A percentile compares a stretch with the other conserved stretches of the same genome.
Evolutionary conservation across 2,113 vertebrate genomes (phyloP).

Genomic region (Eupsittula cactorum): DNA sequence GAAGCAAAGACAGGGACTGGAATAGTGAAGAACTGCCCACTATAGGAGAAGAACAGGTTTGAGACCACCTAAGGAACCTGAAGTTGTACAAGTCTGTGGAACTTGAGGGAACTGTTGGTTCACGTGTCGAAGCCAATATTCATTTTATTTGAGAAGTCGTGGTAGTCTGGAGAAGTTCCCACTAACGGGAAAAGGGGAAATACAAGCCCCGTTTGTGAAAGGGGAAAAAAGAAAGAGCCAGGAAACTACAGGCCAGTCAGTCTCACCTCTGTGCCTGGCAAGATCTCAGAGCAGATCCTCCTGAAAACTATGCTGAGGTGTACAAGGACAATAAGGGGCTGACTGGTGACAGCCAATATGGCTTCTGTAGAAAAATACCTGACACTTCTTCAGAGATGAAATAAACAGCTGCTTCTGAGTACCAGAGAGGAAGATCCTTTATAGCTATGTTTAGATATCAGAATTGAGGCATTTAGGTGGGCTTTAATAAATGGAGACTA

Average conservation of each 20-base stretch:
- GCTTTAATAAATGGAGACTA: neutral
- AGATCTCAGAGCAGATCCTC: neutral
- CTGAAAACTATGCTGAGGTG: neutral
- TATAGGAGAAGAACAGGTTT: neutral
- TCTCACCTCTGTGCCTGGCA: neutral
- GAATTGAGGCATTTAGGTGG: neutral
- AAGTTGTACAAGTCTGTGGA: neutral
- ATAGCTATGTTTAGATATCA: neutral
- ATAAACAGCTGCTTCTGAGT: neutral
- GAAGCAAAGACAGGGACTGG: neutral
- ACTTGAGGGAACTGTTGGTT: neutral
- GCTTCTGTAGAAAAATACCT: neutral
- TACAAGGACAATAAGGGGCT: neutral
- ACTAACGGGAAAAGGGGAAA: neutral
- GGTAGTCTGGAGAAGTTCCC: neutral
- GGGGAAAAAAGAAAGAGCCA: neutral
- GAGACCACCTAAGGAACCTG: neutral
- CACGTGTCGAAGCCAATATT: neutral
- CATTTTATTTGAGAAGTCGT: neutral
- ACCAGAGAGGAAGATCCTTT: neutral
- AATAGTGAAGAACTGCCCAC: neutral
- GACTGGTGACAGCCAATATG: neutral
- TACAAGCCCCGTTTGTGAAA: neutral
- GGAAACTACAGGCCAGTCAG: neutral
- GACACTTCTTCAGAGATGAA: neutral